Evolutionary conservation across 1,140 invertebrate species (phyloP).

Genomic region (Plodia interpunctella): DNA sequence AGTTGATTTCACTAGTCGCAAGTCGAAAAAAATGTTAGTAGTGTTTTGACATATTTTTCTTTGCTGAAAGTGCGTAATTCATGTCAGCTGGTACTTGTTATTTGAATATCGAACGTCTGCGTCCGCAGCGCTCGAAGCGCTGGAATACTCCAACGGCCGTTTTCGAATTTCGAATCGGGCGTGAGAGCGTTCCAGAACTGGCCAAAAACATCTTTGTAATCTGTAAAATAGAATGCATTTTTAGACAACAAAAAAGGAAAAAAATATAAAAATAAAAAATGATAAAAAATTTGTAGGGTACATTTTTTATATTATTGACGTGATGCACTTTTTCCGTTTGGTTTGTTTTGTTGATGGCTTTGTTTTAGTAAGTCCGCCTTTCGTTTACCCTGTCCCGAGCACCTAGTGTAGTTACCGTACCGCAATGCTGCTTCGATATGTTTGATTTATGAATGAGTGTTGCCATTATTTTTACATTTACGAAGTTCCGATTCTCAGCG

Average conservation of each 20-base stretch:
- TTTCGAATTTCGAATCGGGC: conserved; percentile 19
- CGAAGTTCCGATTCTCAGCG: conserved; percentile 9
- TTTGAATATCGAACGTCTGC: conserved; percentile 42
- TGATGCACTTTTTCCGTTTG: conserved; percentile 67
- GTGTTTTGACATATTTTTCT: conserved; percentile 79
- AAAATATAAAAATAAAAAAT: conserved; percentile 44
- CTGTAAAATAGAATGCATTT: conserved; percentile 68
- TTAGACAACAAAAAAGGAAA: conserved; percentile 58
- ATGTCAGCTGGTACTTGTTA: conserved; percentile 74
- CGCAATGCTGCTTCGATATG: conserved; percentile 6
- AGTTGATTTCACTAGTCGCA: conserved; percentile 78
- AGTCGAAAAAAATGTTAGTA: conserved; percentile 75
- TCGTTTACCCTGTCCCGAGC: conserved; percentile 45
- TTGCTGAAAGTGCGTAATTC: conserved; percentile 79
- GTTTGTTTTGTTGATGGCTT: conserved; percentile 64
- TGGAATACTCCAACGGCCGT: conserved; percentile 62
- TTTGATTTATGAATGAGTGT: conserved; percentile 18
- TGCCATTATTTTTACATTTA: conserved; percentile 11
- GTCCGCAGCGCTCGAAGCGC: conserved; percentile 30
- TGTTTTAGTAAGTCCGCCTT: conserved; percentile 63
- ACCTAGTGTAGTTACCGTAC: conserved; percentile 41
- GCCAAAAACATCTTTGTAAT: conserved; percentile 38
- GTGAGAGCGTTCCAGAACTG: conserved; percentile 64
- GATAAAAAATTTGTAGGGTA: conserved; percentile 49
- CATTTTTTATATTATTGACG: conserved; percentile 50